These are phyloP conservation scores for Ispidina lecontei DNA, from an alignment of 2,797 vertebrate genomes.

Conservation along the genomic window DNA sequence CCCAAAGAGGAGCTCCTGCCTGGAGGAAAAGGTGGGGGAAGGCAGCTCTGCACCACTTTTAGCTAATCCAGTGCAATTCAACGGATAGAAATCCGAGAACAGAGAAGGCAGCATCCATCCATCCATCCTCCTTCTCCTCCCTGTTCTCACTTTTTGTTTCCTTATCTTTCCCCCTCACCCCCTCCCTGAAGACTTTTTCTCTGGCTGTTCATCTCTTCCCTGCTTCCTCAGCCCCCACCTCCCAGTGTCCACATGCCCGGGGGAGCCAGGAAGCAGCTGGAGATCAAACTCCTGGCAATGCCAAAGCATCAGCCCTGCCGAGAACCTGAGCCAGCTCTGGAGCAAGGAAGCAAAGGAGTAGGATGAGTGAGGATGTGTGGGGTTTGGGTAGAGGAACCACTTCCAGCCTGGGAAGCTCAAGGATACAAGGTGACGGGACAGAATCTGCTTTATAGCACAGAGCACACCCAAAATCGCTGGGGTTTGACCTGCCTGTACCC, in stretches of 20 bases:
- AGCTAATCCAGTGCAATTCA: conserved; percentile 44
- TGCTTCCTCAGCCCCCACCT: neutral
- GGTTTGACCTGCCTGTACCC: neutral
- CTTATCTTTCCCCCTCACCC: conserved; percentile 11
- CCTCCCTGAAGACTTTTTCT: conserved; percentile 25
- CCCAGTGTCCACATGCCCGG: neutral
- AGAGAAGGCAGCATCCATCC: conserved; percentile 51
- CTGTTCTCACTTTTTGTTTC: conserved; percentile 29
- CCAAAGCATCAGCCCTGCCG: neutral
- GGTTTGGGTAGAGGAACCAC: neutral
- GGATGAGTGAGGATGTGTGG: neutral
- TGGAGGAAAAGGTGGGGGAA: conserved; percentile 44
- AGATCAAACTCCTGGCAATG: conserved; percentile 33
- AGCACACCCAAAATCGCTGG: accelerated
- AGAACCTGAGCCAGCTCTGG: neutral
- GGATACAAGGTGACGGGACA: neutral
- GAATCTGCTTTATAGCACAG: neutral
- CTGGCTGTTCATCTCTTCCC: conserved; percentile 45
- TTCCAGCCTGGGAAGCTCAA: neutral
- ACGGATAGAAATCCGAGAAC: conserved; percentile 14
- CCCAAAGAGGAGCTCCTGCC: conserved; percentile 10
- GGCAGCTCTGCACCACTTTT: conserved; percentile 61
- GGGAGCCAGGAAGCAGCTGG: conserved; percentile 33
- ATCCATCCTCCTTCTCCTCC: conserved; percentile 18
- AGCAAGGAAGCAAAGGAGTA: conserved; percentile 29